A percentile compares a stretch with the other conserved stretches of the same genome.
Conservation (phyloP, 1,140 invertebrate genomes). For the Micrasema longulum region DNA sequence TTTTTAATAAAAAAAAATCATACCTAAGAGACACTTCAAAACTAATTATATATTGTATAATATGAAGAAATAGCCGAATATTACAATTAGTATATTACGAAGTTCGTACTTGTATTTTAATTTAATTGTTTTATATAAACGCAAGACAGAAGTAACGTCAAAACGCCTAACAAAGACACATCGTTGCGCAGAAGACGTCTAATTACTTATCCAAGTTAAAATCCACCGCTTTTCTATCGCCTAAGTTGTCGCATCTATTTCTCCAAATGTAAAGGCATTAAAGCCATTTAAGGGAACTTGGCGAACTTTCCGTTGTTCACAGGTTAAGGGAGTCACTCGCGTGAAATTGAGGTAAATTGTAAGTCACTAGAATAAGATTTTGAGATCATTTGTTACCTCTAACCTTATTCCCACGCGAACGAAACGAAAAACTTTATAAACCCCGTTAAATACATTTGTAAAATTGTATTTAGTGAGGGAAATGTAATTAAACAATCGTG, state of each 20-base stretch:
- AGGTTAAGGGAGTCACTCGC: conserved; percentile 22
- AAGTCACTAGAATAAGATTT: conserved; percentile 9
- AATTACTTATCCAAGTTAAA: conserved; percentile 10
- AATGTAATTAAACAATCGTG: too few relatives aligned
- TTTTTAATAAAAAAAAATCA: too few relatives aligned
- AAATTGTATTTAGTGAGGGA: too few relatives aligned
- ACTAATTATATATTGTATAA: too few relatives aligned
- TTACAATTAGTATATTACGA: too few relatives aligned
- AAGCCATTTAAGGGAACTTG: conserved; percentile 21
- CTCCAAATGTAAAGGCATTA: conserved; percentile 8
- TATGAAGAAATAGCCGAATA: too few relatives aligned
- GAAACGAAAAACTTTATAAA: conserved; percentile 1
- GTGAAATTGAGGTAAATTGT: conserved; percentile 36
- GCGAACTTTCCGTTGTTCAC: conserved; percentile 6
- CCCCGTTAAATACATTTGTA: neutral
- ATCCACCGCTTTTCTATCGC: neutral
- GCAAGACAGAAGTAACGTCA: too few relatives aligned
- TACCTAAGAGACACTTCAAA: too few relatives aligned
- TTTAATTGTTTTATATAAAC: neutral
- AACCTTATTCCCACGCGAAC: conserved; percentile 15
- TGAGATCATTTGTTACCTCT: conserved; percentile 20
- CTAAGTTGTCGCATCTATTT: conserved; percentile 6
- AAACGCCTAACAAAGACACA: too few relatives aligned
- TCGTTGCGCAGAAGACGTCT: neutral
- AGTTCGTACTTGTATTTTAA: too few relatives aligned